Base-by-base conservation (phyloP, 2,888 invertebrate genomes). In the Mechanitis mazaeus region DNA sequence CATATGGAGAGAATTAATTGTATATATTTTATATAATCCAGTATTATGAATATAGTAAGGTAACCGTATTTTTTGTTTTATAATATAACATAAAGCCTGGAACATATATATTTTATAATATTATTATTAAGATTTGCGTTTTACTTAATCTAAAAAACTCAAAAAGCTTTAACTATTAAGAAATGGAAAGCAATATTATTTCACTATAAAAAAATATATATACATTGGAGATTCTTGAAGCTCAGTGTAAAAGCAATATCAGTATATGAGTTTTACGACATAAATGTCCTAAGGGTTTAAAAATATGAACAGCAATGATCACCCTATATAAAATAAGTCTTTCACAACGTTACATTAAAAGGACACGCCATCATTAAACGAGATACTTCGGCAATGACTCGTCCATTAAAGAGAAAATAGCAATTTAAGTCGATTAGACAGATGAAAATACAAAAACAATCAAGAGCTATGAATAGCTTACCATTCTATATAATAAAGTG, bases 241-340 rank as follows among this genome's bases (percentile, higher is more conserved):
- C 54, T 55, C 57, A 61, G 61, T 67, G 62, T 65, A 59, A 58
- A 56, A 56, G 64, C 53, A 67, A 67, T 69, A 66, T 66, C 67
- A 66, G 65, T 65, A 63, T 65, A 61, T 70, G 53, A 58, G 45
- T 33, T 64, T 69, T 67, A 70, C 57, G 68, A 66, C 60, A 35
- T 55, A 63, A 65, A 68, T 65, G 50, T 54, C 62, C 63, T 50
- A 57, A 68, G 63, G 59, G 63, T 60, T 65, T 63, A 61, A 68
- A 70, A 66, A 69, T 68, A 66, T 65, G 58, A 55, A 53, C 60
- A 60, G 58, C 64, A 68, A 71, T 70, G 66, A 71, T 71, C 64
- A 69, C 63, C 66, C 63, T 64, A 67, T 70, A 72, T 68, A 69
- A 70, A 68, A 61, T 61, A 56, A 55, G 45, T 64, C 55, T 56